A percentile compares a stretch with the other conserved stretches of the same genome.
These are phyloP conservation scores for Eumerus sabulonum DNA, from an alignment of 2,888 invertebrate species.

Conservation along the genomic window DNA sequence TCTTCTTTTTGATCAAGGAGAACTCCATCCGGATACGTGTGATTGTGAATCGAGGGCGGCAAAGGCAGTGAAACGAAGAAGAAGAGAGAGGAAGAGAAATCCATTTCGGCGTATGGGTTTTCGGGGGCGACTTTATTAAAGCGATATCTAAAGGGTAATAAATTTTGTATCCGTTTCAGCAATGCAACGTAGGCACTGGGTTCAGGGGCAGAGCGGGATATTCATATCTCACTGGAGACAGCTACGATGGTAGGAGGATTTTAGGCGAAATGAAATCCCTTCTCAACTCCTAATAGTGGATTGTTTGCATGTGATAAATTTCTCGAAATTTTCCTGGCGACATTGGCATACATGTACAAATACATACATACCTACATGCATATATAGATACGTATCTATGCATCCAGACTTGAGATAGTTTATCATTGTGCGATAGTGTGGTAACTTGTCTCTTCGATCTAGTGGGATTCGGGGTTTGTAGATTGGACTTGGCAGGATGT, in stretches of 20 bases:
- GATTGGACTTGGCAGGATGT: too few relatives aligned
- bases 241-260: background rate
- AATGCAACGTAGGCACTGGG: background rate
- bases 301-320: conserved; percentile 59
- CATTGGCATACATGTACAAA: too few relatives aligned
- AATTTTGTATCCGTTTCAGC: conserved; percentile 47
- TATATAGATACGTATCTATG: too few relatives aligned
- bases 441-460: too few relatives aligned
- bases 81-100: conserved; percentile 1
- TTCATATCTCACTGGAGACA: too few relatives aligned
- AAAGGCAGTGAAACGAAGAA: background rate
- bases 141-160: conserved; percentile 56
- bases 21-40: too few relatives aligned
- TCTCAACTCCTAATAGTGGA: conserved; percentile 34
- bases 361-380: too few relatives aligned
- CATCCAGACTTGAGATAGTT: conserved; percentile 31
- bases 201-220: too few relatives aligned
- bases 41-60: too few relatives aligned
- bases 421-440: conserved; percentile 38
- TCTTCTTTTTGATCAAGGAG: background rate
- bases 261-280: conserved; percentile 38
- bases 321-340: conserved; percentile 48
- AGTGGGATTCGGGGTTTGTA: too few relatives aligned
- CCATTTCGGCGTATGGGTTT: conserved; percentile 38
- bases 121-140: conserved; percentile 56